Evolutionary conservation across 1,140 invertebrate genomes (phyloP), one percentile per base, ranked within the genome.

Genomic region (Pogonomyrmex californicus): DNA sequence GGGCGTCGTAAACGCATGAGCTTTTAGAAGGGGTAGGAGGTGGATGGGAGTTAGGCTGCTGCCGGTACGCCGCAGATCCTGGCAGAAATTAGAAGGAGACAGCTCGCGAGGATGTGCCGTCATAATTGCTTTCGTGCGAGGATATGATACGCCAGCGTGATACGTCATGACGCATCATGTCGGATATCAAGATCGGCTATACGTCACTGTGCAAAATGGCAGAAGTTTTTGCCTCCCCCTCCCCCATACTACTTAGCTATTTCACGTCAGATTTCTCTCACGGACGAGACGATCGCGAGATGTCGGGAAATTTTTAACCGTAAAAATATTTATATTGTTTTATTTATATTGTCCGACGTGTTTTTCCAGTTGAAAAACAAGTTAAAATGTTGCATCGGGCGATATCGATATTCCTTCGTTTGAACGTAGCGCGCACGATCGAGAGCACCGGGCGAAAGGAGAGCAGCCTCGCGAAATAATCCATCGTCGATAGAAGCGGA

Each of bases 1-100:
- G 77, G 41, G 49, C n/a, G n/a, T 86, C 77, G 58, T 88, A 86
- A 88, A 82, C 76, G 73, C 83, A 70, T 36, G 14, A 44, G 62
- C 56, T 66, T 36, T 54, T 33, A 7, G 1, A 2, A 54, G 87
- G 70, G 14, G 63, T 2, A 33, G n/a, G 65, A 47, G 41, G 0
- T 23, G 23, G 23, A 23, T 23, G 23, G 23, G 44, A 65, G 83
- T 88, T 89, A 88, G 58, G 66, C 58, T 65, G 62, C 30, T 30
- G 38, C 30, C n/a, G 66, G 33, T 23, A 47, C 47, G 51, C 33
- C 60, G 58, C 60, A 23, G 63, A 51, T 77, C 58, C 51, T 66
- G 44, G 70, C 86, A 86, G 78, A 87, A 90, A 90, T 90, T 90
- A 87, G 79, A 89, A 12, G 66, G 63, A 54, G 63, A 54, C 77